These are phyloP conservation scores for Atrina japonica DNA, from an alignment of 2,888 invertebrate genomes.

Conservation along the genomic window DNA sequence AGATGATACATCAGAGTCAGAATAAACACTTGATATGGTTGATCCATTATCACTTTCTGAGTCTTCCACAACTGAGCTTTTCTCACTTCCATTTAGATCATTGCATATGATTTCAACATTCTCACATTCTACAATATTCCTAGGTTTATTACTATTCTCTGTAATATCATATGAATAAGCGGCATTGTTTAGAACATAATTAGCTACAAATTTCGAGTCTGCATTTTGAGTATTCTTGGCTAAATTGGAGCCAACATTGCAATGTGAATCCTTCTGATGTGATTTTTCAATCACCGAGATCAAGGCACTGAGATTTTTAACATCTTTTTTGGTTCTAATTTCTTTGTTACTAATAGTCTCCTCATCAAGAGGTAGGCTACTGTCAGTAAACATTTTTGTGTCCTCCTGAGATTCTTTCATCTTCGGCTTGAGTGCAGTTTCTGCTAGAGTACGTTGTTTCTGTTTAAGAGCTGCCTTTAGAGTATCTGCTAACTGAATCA, in stretches of 20 bases:
- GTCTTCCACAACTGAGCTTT: conserved; percentile 57
- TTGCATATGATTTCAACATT: conserved; percentile 79
- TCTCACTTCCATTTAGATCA: conserved; percentile 71
- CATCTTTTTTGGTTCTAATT: conserved; percentile 63
- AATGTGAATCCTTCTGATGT: conserved; percentile 69
- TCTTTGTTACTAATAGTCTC: conserved; percentile 49
- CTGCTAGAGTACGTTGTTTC: conserved; percentile 59
- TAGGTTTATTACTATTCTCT: conserved; percentile 54
- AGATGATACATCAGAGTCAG: conserved; percentile 64
- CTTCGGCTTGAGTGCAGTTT: conserved; percentile 47
- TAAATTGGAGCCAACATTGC: conserved; percentile 44
- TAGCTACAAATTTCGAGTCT: conserved; percentile 56
- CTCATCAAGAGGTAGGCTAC: conserved; percentile 32
- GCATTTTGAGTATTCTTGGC: conserved; percentile 28
- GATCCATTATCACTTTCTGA: conserved; percentile 71
- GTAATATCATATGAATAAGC: conserved; percentile 45
- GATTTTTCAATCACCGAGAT: conserved; percentile 76
- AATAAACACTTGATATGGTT: conserved; percentile 70
- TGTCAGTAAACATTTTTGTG: conserved; percentile 32
- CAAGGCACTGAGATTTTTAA: conserved; percentile 77
- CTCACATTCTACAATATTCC: conserved; percentile 72
- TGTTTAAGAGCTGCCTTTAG: conserved; percentile 67
- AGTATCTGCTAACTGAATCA: conserved; percentile 74
- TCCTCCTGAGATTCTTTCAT: conserved; percentile 52
- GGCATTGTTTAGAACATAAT: conserved; percentile 70